Conservation (phyloP, 2,113 vertebrate genomes). For the Laticauda colubrina region DNA sequence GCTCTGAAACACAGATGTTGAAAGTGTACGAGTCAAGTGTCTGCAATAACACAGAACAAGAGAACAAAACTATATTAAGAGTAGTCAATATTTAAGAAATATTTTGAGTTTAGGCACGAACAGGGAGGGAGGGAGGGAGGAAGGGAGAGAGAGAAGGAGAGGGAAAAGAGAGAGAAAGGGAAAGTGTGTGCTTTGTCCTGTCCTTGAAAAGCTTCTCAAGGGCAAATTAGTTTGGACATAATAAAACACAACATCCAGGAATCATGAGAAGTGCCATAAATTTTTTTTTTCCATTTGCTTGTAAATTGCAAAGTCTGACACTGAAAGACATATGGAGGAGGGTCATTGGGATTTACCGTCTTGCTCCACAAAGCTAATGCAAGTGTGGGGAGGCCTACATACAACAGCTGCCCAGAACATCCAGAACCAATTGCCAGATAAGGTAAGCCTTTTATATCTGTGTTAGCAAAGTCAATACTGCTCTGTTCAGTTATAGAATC, state of each 20-base stretch:
- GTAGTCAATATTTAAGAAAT: neutral
- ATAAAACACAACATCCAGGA: neutral
- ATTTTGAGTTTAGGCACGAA: neutral
- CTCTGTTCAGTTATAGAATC: neutral
- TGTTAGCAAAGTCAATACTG: slow-evolving; percentile 16
- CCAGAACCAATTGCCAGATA: neutral
- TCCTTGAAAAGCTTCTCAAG: neutral
- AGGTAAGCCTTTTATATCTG: neutral
- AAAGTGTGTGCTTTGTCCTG: neutral
- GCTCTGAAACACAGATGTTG: neutral
- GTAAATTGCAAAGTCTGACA: neutral
- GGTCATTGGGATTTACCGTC: neutral
- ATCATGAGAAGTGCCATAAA: neutral
- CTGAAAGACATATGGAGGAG: neutral
- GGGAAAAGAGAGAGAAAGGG: neutral
- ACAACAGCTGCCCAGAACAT: neutral
- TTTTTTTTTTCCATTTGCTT: neutral
- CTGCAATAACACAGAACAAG: neutral
- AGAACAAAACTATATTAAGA: neutral
- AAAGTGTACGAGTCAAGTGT: neutral
- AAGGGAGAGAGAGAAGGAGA: too few relatives aligned
- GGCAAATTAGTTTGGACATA: neutral
- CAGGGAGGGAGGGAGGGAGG: neutral
- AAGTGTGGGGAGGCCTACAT: neutral
- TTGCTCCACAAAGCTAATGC: neutral